Percentiles rank a stretch among this genome's conserved stretches.
These are phyloP conservation scores for Axinella damicornis DNA, from an alignment of 37 sponge, comb jelly and placozoan species.

Conservation along the genomic window DNA sequence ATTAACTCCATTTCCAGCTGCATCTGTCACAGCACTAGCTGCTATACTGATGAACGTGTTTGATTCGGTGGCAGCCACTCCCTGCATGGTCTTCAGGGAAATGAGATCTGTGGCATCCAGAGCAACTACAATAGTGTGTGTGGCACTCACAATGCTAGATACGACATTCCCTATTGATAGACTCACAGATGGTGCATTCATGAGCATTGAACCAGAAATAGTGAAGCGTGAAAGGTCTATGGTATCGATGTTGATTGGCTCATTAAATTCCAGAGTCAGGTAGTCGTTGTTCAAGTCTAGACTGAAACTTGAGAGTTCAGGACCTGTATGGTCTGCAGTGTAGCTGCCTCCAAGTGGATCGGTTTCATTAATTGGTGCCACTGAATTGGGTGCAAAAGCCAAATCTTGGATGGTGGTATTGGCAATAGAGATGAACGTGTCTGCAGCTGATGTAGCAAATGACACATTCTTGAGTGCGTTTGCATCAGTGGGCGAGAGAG, in stretches of 20 bases:
- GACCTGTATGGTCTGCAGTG: conserved; percentile 57
- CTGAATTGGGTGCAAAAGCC: conserved; percentile 68
- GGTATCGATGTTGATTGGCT: conserved; percentile 47
- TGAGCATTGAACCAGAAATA: conserved; percentile 3
- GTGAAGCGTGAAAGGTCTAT: conserved; percentile 52
- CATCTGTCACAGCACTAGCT: conserved; percentile 49
- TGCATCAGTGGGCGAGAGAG: conserved; percentile 58
- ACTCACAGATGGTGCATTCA: conserved; percentile 5
- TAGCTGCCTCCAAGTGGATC: conserved; percentile 73
- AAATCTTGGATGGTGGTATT: conserved; percentile 64
- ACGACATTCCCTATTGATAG: conserved; percentile 40
- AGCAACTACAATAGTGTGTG: conserved; percentile 58
- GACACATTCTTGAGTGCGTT: conserved; percentile 72
- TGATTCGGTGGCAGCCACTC: conserved; percentile 28
- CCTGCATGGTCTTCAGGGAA: conserved; percentile 60
- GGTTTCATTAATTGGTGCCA: conserved; percentile 35
- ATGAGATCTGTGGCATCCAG: conserved; percentile 53
- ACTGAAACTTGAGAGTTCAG: conserved; percentile 50
- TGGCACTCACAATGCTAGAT: conserved; percentile 16
- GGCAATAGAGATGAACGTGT: conserved; percentile 53
- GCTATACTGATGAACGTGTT: conserved; percentile 49
- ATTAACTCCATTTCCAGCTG: conserved; percentile 26
- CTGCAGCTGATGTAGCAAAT: conserved; percentile 16
- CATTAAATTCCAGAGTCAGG: conserved; percentile 78
- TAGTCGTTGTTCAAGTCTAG: conserved; percentile 72